A percentile compares a stretch with the other conserved stretches of the same genome.
These are phyloP conservation scores for Rhagium mordax DNA, from an alignment of 2,888 invertebrate species.

Conservation along the genomic window DNA sequence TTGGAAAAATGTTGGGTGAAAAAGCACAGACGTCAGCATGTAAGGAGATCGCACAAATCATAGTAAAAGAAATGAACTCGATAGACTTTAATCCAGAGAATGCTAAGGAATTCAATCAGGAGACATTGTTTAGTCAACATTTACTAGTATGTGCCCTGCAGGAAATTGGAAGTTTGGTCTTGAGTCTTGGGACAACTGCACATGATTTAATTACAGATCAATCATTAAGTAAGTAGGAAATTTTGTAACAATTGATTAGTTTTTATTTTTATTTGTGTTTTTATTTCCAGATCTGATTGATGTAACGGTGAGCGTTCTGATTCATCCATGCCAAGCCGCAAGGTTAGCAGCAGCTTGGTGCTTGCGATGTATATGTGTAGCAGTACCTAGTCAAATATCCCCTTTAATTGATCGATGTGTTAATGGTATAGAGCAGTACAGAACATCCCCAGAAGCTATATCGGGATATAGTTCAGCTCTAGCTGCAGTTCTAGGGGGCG, in stretches of 20 bases:
- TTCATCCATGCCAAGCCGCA: conserved; percentile 96
- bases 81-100: conserved; percentile 95
- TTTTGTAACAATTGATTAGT: conserved; percentile 10
- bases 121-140: conserved; percentile 92
- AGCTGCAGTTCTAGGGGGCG: conserved; percentile 94
- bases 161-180: conserved; percentile 91
- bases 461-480: conserved; percentile 94
- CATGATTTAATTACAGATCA: conserved; percentile 92
- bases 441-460: conserved; percentile 91
- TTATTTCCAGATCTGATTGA: conserved; percentile 77
- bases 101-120: conserved; percentile 92
- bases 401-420: conserved; percentile 93
- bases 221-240: conserved; percentile 77
- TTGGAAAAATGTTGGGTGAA: conserved; percentile 96
- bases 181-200: conserved; percentile 95
- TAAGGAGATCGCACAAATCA: conserved; percentile 92
- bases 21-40: conserved; percentile 97
- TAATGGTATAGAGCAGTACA: conserved; percentile 89
- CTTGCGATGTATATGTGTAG: conserved; percentile 91
- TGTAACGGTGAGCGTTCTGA: conserved; percentile 86
- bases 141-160: conserved; percentile 93
- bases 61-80: conserved; percentile 95
- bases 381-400: conserved; percentile 95
- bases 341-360: conserved; percentile 96
- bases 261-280: background rate